Conservation (phyloP, 2,888 invertebrate species). For the Stenotaenia linearis region DNA sequence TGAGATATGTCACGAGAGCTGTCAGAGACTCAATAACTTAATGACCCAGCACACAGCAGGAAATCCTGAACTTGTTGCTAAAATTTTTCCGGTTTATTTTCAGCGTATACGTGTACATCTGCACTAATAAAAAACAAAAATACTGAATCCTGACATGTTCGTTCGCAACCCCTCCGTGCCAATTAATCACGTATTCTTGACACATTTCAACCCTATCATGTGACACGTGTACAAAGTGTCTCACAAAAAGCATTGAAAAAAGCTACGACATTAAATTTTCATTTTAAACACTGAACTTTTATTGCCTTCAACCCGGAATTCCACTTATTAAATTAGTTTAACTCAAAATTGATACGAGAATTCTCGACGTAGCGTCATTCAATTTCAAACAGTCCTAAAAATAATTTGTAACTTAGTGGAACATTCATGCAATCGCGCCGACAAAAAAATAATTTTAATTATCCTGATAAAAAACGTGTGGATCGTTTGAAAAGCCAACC, state of each 20-base stretch:
- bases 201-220: not conserved
- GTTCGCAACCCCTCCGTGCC: not conserved
- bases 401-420: not conserved
- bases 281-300: not conserved
- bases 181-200: not conserved
- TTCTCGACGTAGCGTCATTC: not conserved
- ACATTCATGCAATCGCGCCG: not conserved
- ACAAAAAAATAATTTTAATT: not conserved
- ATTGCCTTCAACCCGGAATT: no score
- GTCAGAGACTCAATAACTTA: not conserved
- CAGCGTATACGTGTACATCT: no score
- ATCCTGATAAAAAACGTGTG: not conserved
- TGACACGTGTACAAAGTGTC: not conserved
- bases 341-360: not conserved
- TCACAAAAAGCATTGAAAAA: not conserved
- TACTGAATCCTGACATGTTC: not conserved
- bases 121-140: not conserved
- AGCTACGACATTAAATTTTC: not conserved
- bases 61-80: conserved; percentile 7
- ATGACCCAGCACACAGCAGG: not conserved
- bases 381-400: not conserved
- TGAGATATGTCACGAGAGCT: conserved; percentile 4
- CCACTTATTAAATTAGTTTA: not conserved
- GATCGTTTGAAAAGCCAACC: conserved; percentile 18
- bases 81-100: not conserved